phyloP scores from a whole-genome alignment of 2,888 invertebrate genomes.

The Coelinius sp. region DNA sequence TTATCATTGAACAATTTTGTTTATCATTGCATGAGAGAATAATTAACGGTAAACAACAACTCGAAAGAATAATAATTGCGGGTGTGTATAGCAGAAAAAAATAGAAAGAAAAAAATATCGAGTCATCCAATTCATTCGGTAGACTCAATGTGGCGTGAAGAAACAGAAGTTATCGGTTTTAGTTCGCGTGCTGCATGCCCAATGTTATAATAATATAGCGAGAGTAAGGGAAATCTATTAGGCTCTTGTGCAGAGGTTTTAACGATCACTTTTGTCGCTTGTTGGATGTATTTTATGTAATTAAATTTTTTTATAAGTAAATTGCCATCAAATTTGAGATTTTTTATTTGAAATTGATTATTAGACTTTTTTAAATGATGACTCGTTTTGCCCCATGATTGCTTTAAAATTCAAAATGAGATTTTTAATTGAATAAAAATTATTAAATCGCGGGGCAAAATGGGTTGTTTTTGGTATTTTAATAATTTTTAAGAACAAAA shows the following conservation, averaged over 20 bases:
- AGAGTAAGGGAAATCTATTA: constrained; percentile 43
- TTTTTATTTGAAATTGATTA: not conserved
- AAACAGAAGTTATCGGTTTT: constrained; percentile 44
- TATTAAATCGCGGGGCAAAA: too few species aligned
- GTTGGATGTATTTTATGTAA: not conserved
- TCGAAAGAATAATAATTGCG: constrained; percentile 6
- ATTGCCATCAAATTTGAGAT: not conserved
- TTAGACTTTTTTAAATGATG: too few species aligned
- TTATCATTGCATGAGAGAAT: constrained; percentile 1
- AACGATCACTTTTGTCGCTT: constrained; percentile 39
- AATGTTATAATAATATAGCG: constrained; percentile 59
- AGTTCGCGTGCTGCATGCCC: constrained; percentile 60
- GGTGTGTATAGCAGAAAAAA: not conserved
- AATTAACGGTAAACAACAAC: constrained; percentile 1
- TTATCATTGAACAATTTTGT: not conserved
- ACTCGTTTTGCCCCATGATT: too few species aligned
- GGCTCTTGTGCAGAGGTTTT: constrained; percentile 38
- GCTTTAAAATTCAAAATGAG: too few species aligned
- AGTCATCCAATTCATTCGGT: constrained; percentile 49
- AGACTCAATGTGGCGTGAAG: constrained; percentile 37
- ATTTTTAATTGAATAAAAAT: too few species aligned
- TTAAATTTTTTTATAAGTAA: too few species aligned
- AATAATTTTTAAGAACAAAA: too few species aligned
- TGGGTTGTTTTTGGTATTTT: too few species aligned
- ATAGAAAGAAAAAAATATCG: constrained; percentile 13